Evolutionary conservation across 2,113 vertebrate genomes (phyloP), one percentile per base, ranked within the genome.

Genomic region (Sarotherodon lohbergeri): DNA sequence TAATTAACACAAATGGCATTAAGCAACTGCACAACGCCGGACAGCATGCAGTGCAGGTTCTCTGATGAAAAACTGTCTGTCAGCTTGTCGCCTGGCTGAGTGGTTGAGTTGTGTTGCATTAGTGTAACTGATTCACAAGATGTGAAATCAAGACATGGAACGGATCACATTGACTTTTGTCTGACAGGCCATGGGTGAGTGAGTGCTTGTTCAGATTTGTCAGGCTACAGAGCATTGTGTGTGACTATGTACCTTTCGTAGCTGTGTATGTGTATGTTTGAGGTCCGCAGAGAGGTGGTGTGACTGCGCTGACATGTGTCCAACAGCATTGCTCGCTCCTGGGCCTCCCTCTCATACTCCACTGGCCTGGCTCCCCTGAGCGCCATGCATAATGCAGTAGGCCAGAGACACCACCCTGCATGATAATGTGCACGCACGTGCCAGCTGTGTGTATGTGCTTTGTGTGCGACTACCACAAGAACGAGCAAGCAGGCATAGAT

Each of bases 1-100:
- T 95, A 95, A 97, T 96, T 95, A 97, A 95, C 95, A 95, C 94
- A 94, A 93, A 96, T 95, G 90, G 92, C 91, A 93, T 96, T 96
- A 96, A 95, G 92, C 96, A 96, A 94, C 92, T 94, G 81, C 93
- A 54, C 86, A 92, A 95, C 95, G 94, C 93, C 82, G 90, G 94
- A 90, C 91, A 91, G 86, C 94, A 93, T 66, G 90, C 52, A 56
- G 80, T 73, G 82, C 50, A 83, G 80, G 80, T 66, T 80, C 29
- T 83, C 81, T 19, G 55, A 34, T 14, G 63, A 78, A 89, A 79
- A 85, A 71, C 84, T 56, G 61, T 91, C 81, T 36, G 61, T 87
- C 83, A 83, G 78, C 80, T 71, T 87, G 86, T 88, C 17, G 39
- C 24, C 5, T 43, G 87, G 63, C 81, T 41, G 52, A 61, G 76